Evolutionary conservation across 2,113 vertebrate genomes (phyloP).

Genomic region (Fregetta grallaria): DNA sequence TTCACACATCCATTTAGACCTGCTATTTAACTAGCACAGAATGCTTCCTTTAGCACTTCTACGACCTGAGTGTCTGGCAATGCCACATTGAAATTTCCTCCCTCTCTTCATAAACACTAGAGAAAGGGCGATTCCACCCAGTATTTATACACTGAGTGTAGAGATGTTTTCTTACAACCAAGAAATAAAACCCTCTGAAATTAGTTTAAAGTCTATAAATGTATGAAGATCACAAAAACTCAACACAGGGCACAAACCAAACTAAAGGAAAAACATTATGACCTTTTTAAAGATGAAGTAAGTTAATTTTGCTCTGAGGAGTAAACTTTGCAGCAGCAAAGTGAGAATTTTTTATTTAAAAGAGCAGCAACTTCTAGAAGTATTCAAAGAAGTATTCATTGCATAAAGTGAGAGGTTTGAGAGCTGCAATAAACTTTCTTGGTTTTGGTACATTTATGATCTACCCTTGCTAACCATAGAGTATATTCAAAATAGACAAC

Average conservation of each 20-base stretch:
- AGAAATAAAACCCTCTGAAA: not conserved
- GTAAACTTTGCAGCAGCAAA: not conserved
- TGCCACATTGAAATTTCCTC: not conserved
- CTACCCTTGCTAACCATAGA: not conserved
- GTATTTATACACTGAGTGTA: not conserved
- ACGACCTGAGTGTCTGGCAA: not conserved
- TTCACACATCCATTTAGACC: not conserved
- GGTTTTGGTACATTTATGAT: not conserved
- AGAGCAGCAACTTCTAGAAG: not conserved
- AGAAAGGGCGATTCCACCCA: not conserved
- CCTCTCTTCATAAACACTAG: not conserved
- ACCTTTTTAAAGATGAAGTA: not conserved
- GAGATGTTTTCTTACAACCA: not conserved
- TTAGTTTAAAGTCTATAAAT: not conserved
- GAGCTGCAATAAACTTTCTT: not conserved
- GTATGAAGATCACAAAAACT: not conserved
- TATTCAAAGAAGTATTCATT: not conserved
- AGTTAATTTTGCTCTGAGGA: not conserved
- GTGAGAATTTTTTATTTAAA: not conserved
- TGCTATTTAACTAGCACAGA: not conserved
- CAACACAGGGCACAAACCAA: not conserved
- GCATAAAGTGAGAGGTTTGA: not conserved
- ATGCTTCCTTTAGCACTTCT: not conserved
- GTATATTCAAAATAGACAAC: not conserved
- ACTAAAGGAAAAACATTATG: not conserved